Conservation (phyloP, 2,888 invertebrate genomes). For the Keiferia lycopersicella region DNA sequence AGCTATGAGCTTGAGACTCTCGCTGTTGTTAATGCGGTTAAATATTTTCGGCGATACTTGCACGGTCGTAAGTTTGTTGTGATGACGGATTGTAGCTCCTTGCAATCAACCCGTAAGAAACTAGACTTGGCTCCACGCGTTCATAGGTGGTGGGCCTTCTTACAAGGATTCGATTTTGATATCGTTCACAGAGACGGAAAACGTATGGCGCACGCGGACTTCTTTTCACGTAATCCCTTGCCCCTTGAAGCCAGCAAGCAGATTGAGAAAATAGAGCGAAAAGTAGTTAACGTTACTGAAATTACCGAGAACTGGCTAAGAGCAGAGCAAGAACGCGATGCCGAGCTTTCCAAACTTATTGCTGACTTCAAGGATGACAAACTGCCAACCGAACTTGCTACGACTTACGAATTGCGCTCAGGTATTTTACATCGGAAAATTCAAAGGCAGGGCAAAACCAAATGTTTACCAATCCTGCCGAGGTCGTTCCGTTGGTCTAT, state of each 20-base stretch:
- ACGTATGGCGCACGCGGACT: conserved; percentile 34
- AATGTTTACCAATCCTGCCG: conserved; percentile 14
- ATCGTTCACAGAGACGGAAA: conserved; percentile 31
- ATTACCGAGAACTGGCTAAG: conserved; percentile 14
- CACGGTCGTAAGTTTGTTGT: conserved; percentile 30
- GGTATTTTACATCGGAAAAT: not conserved
- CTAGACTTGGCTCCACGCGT: conserved; percentile 23
- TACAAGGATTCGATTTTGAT: conserved; percentile 35
- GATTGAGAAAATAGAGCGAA: too few relatives aligned
- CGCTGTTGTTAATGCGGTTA: conserved; percentile 30
- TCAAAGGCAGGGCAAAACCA: conserved; percentile 2
- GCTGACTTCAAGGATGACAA: conserved; percentile 13
- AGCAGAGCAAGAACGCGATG: conserved; percentile 17
- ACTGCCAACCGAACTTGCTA: conserved; percentile 16
- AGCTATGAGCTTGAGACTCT: conserved; percentile 35
- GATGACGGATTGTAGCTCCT: conserved; percentile 29
- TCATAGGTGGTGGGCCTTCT: conserved; percentile 21
- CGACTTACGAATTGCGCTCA: not conserved
- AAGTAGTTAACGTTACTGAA: too few relatives aligned
- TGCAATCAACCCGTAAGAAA: conserved; percentile 22
- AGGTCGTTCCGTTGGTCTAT: conserved; percentile 24
- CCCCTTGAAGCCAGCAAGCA: too few relatives aligned
- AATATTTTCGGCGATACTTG: conserved; percentile 31
- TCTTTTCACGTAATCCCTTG: conserved; percentile 27
- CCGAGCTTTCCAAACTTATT: not conserved